Evolutionary conservation across 2,888 invertebrate genomes (phyloP).

Genomic region (Papilio demoleus): DNA sequence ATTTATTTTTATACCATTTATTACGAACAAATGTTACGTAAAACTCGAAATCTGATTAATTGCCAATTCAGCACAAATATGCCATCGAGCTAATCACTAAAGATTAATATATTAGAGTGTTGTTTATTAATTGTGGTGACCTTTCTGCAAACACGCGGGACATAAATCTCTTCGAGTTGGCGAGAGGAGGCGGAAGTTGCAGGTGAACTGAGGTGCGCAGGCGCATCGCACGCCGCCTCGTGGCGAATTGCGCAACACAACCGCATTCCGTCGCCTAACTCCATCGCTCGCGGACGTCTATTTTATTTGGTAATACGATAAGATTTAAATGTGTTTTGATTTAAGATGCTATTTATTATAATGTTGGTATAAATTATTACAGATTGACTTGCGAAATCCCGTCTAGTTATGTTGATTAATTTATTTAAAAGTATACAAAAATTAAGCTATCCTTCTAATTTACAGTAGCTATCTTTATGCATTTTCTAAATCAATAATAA

Average conservation of each 20-base stretch:
- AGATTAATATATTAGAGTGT: slow-evolving; percentile 31
- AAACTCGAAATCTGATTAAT: not conserved
- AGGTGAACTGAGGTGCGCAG: slow-evolving; percentile 65
- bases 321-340: slow-evolving; percentile 27
- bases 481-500: not conserved
- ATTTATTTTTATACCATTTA: not conserved
- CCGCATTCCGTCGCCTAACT: slow-evolving; percentile 65
- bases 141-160: slow-evolving; percentile 39
- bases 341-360: slow-evolving; percentile 4
- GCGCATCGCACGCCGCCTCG: slow-evolving; percentile 56
- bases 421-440: no score
- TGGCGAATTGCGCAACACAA: slow-evolving; percentile 60
- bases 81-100: slow-evolving; percentile 11
- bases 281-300: slow-evolving; percentile 53
- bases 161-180: slow-evolving; percentile 45
- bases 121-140: slow-evolving; percentile 40
- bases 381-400: not conserved
- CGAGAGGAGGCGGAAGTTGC: slow-evolving; percentile 61
- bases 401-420: no score
- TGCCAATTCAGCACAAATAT: slow-evolving; percentile 24
- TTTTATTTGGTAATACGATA: slow-evolving; percentile 33
- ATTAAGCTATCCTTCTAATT: no score
- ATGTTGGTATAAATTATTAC: not conserved
- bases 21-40: not conserved
- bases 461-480: not conserved